phyloP scores from a whole-genome alignment of 2,113 vertebrate species.

The Charadrius vociferus region DNA sequence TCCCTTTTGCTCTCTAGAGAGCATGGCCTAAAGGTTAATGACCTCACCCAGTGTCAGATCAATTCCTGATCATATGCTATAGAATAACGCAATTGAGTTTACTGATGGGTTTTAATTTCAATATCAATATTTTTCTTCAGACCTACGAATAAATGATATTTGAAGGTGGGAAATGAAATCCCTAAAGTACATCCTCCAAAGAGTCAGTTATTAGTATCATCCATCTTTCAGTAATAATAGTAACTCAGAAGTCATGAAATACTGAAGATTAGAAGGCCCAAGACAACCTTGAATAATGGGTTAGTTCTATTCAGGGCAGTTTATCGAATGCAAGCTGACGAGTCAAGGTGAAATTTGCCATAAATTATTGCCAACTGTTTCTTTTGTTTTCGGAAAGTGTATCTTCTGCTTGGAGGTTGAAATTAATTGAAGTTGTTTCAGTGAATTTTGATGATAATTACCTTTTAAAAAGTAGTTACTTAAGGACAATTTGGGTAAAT shows the following conservation, averaged over 20 bases:
- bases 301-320: not conserved
- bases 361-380: not conserved
- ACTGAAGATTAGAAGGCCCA: not conserved
- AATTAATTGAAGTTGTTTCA: not conserved
- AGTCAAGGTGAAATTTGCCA: conserved; percentile 6
- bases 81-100: not conserved
- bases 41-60: not conserved
- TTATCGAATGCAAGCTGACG: not conserved
- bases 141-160: not conserved
- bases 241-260: conserved; percentile 15
- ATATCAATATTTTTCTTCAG: conserved; percentile 33
- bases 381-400: not conserved
- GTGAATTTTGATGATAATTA: not conserved
- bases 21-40: not conserved
- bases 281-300: conserved; percentile 28
- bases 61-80: not conserved
- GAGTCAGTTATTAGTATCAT: conserved; percentile 17
- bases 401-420: not conserved
- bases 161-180: not conserved
- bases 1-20: not conserved
- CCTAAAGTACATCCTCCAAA: not conserved
- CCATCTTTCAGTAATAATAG: conserved; percentile 20
- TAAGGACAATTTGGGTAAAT: not conserved
- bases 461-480: not conserved
- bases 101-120: conserved; percentile 17